Percentiles rank a stretch among this genome's conserved stretches.
phyloP scores from a whole-genome alignment of 2,797 vertebrate genomes.

The Chiroxiphia lanceolata region DNA sequence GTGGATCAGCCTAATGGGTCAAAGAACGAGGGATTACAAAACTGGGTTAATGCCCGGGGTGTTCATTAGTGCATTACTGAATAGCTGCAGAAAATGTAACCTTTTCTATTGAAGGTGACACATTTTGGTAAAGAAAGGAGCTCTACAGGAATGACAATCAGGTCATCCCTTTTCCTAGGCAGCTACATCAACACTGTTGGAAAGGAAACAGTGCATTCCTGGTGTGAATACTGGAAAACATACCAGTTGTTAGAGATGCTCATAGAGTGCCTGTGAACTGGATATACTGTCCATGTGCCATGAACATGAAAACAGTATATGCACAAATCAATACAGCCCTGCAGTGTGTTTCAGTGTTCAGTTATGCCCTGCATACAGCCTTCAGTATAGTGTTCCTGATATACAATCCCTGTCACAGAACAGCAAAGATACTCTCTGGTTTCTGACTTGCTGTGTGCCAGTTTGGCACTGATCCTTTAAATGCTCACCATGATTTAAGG shows the following conservation, averaged over 20 bases:
- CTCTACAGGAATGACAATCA: background rate
- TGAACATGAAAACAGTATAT: background rate
- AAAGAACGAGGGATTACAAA: background rate
- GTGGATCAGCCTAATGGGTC: background rate
- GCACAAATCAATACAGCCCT: background rate
- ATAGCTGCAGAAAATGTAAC: background rate
- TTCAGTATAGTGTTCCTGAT: background rate
- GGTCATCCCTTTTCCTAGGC: background rate
- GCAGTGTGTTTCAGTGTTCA: background rate
- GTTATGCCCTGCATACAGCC: background rate
- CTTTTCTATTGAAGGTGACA: background rate
- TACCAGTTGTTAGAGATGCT: background rate
- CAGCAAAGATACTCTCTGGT: background rate
- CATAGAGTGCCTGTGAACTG: background rate
- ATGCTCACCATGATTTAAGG: background rate
- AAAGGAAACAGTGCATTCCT: rapidly evolving
- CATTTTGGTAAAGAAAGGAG: background rate
- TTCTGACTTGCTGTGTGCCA: background rate
- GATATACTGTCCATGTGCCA: background rate
- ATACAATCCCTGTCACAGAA: background rate
- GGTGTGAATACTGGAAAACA: background rate
- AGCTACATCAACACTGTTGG: background rate
- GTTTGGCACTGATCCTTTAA: background rate
- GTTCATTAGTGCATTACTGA: background rate
- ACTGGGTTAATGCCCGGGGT: background rate